Evolutionary conservation across 2,113 vertebrate genomes (phyloP), one percentile per base, ranked within the genome.

Genomic region (Anthoscopus minutus): DNA sequence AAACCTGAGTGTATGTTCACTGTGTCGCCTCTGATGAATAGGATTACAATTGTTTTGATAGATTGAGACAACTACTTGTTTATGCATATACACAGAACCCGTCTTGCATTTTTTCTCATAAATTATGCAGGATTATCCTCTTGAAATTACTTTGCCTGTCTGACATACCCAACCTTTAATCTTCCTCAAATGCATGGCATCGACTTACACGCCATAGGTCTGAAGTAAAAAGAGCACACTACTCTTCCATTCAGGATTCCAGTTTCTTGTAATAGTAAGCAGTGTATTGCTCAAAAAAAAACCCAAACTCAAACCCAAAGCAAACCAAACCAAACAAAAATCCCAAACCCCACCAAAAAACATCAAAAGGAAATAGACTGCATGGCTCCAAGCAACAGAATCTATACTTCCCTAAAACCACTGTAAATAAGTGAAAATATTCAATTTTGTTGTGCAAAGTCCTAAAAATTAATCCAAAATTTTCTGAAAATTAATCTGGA

Each of bases 1-100:
- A 81, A 19, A 82, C 35, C 24, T 84, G 18, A 16, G 11, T 56
- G 8, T 51, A 12, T 40, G 27, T 54, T 87, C 65, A 23, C 38
- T 58, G 51, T 66, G 60, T 79, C 78, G 67, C 42, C n/a, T 67
- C 50, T 85, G 70, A 89, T 95, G 73, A 93, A 96, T 71, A 50
- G 38, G 40, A 79, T 92, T 81, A 74, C 81, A 89, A 83, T 78
- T 73, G 73, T 64, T 93, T 81, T 91, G 92, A 92, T 89, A 74
- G 77, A 93, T 72, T 70, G 65, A 73, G 74, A 56, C 66, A 92
- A 69, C 30, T 82, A 47, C 35, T 88, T 93, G 33, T 72, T 95
- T 94, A 91, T 76, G 70, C 83, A 67, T 58, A 56, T 37, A 64
- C 80, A 92, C 77, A 92, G 65, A 91, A 31, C 44, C 25, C 56